Evolutionary conservation across 2,888 invertebrate species (phyloP).

Genomic region (Cremastobaeus sp.): DNA sequence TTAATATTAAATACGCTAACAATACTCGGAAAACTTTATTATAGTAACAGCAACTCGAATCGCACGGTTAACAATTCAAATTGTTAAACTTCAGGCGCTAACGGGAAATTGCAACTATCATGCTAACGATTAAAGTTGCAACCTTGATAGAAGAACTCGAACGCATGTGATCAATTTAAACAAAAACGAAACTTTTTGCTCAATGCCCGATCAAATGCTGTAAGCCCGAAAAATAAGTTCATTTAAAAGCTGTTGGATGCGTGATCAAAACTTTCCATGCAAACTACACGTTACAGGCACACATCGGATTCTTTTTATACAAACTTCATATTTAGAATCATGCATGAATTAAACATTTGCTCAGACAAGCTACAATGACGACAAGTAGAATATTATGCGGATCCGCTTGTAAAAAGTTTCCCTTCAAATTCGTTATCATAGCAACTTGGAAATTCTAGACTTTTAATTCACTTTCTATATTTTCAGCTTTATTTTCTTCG

Average conservation of each 20-base stretch:
- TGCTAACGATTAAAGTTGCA: slow-evolving; percentile 19
- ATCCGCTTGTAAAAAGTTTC: slow-evolving; percentile 7
- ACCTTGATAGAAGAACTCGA: too few relatives aligned
- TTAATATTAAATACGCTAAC: too few relatives aligned
- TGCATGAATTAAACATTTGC: slow-evolving; percentile 34
- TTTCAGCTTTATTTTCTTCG: too few relatives aligned
- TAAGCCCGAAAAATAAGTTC: slow-evolving; percentile 35
- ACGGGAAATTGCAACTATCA: too few relatives aligned
- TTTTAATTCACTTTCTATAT: too few relatives aligned
- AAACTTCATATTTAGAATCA: slow-evolving; percentile 33
- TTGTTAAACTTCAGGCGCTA: too few relatives aligned
- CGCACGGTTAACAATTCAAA: too few relatives aligned
- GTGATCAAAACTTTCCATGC: slow-evolving; percentile 33
- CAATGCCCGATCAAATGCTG: neutral
- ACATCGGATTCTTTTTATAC: slow-evolving; percentile 38
- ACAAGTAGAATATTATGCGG: slow-evolving; percentile 16
- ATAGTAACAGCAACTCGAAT: too few relatives aligned
- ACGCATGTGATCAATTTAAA: slow-evolving; percentile 39
- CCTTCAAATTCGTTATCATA: neutral
- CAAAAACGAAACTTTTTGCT: slow-evolving; percentile 32
- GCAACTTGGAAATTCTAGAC: too few relatives aligned
- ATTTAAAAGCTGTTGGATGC: slow-evolving; percentile 40
- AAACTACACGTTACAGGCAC: slow-evolving; percentile 13
- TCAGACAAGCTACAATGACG: slow-evolving; percentile 6
- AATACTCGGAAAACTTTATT: too few relatives aligned